Evolutionary conservation across 2,888 invertebrate genomes (phyloP), one percentile per base, ranked within the genome.

Genomic region (Drosophila macrothrix): DNA sequence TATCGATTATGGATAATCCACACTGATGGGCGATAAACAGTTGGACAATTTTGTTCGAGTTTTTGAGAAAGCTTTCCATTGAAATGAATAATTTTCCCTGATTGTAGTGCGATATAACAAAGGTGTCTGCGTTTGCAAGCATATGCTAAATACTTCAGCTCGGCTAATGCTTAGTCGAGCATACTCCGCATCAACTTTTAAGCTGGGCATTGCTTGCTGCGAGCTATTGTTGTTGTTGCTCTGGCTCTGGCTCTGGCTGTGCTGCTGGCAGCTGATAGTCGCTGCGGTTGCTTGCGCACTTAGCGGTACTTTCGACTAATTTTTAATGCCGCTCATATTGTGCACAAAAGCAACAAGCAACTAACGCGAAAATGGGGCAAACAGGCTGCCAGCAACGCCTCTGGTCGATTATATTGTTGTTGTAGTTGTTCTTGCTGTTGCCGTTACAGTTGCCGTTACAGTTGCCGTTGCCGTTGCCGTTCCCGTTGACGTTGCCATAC

Each of bases 271-370:
- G 73, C 62, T 80, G 84, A 77, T 82, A 74, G 77, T 71, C 35
- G 80, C 65, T 46, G 70, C 70, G 71, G 79, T 69, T 77, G 84
- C 69, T 73, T 53, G 75, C 75, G 84, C 88, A 86, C 85, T 88
- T 86, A 84, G 88, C 82, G 79, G 78, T 81, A 77, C 86, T 88
- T 82, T 82, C 70, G 76, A 80, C 87, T 88, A 87, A 88, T 87
- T 87, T 88, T 84, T 82, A 86, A 87, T 88, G 88, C 75, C 76
- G 62, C 78, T 78, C 84, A 87, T 87, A 84, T 84, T 82, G 82
- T 68, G 61, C 68, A 60, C 73, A 67, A 63, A 54, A 64, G 68
- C 49, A 65, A 55, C 55, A 49, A 63, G 37, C 60, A 43, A 41
- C 58, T 50, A 50, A 16, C 33, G 33, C n/a, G 33, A 54, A 62